These are phyloP conservation scores for Paguma larvata DNA, from an alignment of 2,797 vertebrate genomes.

Conservation along the genomic window DNA sequence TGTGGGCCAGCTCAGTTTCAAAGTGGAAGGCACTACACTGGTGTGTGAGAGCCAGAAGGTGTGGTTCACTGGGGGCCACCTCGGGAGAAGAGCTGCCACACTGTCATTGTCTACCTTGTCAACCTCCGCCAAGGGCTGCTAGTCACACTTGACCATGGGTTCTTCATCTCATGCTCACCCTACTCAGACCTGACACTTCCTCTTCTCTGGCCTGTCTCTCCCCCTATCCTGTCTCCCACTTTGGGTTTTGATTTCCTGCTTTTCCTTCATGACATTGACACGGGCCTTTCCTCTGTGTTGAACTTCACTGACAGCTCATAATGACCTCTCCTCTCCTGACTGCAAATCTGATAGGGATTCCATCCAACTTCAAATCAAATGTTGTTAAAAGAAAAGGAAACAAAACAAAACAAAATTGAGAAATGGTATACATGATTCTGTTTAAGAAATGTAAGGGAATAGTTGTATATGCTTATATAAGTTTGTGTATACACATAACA, in stretches of 20 bases:
- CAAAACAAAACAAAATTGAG: not conserved
- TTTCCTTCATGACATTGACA: not conserved
- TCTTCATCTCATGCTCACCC: not conserved
- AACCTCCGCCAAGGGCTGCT: too few species aligned
- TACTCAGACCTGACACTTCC: fast-evolving
- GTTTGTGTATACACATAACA: not conserved
- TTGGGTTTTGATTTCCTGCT: not conserved
- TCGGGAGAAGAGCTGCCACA: not conserved
- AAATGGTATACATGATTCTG: not conserved
- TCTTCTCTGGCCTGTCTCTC: not conserved
- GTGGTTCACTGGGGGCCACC: not conserved
- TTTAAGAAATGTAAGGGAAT: not conserved
- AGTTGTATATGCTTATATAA: not conserved
- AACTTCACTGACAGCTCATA: not conserved
- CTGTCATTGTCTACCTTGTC: not conserved
- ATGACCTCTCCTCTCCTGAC: not conserved
- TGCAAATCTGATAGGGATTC: not conserved
- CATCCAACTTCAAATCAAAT: not conserved
- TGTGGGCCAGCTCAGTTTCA: fast-evolving
- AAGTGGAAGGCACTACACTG: too few species aligned
- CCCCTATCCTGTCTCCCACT: not conserved
- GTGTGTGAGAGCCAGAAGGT: fast-evolving
- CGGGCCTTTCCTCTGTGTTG: not conserved
- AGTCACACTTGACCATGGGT: fast-evolving
- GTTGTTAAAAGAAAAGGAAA: not conserved